Evolutionary conservation across 2,888 invertebrate species (phyloP).

Genomic region (Calliphora vomitoria): DNA sequence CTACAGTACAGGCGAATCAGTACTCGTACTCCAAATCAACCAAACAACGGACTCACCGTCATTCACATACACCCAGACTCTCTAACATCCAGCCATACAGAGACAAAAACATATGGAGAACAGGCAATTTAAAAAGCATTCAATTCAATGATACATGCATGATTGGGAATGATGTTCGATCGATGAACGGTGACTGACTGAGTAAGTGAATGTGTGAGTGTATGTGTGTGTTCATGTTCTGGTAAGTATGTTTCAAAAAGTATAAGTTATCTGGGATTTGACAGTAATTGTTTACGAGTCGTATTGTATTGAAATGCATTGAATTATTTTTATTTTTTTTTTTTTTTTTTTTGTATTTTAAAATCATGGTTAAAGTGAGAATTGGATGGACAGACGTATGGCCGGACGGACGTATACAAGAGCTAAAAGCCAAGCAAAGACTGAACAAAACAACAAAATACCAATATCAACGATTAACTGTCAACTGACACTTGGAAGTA

Average conservation of each 20-base stretch:
- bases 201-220: conserved; percentile 27
- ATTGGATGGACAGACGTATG: not conserved
- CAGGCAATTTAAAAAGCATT: not conserved
- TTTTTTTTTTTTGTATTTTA: conserved; percentile 26
- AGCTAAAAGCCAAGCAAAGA: conserved; percentile 18
- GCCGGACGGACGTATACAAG: not conserved
- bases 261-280: conserved; percentile 66
- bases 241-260: conserved; percentile 48
- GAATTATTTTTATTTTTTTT: conserved; percentile 65
- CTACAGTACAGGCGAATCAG: conserved; percentile 2
- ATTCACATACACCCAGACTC: not conserved
- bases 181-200: conserved; percentile 46
- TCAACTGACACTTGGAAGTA: conserved; percentile 72
- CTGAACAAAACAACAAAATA: conserved; percentile 25
- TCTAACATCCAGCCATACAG: not conserved
- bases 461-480: conserved; percentile 68
- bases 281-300: conserved; percentile 74
- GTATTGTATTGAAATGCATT: conserved; percentile 69
- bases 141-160: conserved; percentile 14
- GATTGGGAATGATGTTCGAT: conserved; percentile 45
- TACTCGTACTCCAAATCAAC: not conserved
- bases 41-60: conserved; percentile 5
- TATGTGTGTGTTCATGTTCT: not conserved
- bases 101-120: conserved; percentile 13
- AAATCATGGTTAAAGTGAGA: conserved; percentile 53